These are phyloP conservation scores for Ericerus pela DNA, from an alignment of 1,140 invertebrate genomes.

Conservation along the genomic window DNA sequence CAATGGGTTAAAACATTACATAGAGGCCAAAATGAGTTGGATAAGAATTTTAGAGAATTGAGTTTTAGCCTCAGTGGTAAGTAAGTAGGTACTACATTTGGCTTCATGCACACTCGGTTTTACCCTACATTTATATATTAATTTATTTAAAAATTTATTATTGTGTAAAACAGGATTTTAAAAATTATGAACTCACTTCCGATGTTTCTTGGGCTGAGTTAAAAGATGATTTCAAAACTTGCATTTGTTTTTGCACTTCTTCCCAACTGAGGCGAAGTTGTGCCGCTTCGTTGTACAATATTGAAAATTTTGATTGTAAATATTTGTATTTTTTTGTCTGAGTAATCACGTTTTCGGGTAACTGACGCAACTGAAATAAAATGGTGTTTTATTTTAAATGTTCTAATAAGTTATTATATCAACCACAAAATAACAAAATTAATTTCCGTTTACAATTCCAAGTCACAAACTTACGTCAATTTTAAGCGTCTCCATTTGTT, in stretches of 20 bases:
- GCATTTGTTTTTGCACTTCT: slow-evolving; percentile 7
- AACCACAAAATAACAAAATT: no score
- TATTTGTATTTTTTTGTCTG: slow-evolving; percentile 97
- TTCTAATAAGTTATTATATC: no score
- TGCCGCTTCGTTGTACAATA: slow-evolving; percentile 79
- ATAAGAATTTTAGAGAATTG: no score
- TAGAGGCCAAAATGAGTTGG: no score
- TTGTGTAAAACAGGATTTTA: background rate
- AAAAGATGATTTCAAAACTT: background rate
- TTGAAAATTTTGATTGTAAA: slow-evolving; percentile 93
- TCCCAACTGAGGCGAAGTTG: background rate
- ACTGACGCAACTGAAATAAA: slow-evolving; percentile 63
- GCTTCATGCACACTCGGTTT: no score
- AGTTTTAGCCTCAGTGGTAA: no score
- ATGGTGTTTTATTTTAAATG: no score
- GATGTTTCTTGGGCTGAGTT: background rate
- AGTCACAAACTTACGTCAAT: slow-evolving; percentile 97
- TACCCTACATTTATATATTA: no score
- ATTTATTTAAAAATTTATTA: background rate
- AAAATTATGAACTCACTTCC: background rate
- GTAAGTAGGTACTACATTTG: no score
- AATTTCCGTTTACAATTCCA: no score
- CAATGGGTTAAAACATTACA: no score
- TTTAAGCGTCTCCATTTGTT: slow-evolving; percentile 88
- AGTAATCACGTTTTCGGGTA: slow-evolving; percentile 89